phyloP scores from a whole-genome alignment of 2,113 vertebrate genomes.

The Lipotes vexillifer region DNA sequence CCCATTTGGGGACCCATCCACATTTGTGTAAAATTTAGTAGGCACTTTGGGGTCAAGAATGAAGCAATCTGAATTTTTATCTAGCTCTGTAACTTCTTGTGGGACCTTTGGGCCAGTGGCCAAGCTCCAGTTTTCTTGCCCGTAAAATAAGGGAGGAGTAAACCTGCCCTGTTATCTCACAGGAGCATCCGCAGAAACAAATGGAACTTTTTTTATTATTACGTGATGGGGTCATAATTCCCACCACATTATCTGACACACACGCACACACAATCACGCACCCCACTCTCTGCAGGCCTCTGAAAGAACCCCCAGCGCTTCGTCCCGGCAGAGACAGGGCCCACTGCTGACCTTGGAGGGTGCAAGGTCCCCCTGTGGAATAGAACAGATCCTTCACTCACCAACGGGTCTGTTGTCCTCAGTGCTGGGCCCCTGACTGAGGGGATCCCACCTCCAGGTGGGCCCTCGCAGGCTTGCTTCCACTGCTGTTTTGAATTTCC shows the following conservation, averaged over 20 bases:
- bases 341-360: not conserved
- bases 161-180: not conserved
- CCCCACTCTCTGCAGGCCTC: too few relatives aligned
- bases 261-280: not conserved
- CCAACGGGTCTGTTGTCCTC: not conserved
- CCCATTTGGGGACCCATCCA: not conserved
- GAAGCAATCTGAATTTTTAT: not conserved
- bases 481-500: not conserved
- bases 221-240: not conserved
- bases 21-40: not conserved
- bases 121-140: not conserved
- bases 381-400: too few relatives aligned
- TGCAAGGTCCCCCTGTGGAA: rapidly evolving
- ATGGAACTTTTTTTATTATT: not conserved
- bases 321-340: not conserved
- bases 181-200: not conserved
- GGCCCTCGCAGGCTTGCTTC: rapidly evolving
- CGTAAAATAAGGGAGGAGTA: not conserved
- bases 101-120: not conserved
- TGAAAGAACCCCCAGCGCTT: not conserved
- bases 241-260: not conserved
- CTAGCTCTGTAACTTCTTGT: not conserved
- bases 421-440: rapidly evolving
- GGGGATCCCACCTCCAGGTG: not conserved
- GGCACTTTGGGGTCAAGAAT: not conserved